Evolutionary conservation across 2,888 invertebrate genomes (phyloP), one percentile per base, ranked within the genome.

Genomic region (Cremastobaeus sp.): DNA sequence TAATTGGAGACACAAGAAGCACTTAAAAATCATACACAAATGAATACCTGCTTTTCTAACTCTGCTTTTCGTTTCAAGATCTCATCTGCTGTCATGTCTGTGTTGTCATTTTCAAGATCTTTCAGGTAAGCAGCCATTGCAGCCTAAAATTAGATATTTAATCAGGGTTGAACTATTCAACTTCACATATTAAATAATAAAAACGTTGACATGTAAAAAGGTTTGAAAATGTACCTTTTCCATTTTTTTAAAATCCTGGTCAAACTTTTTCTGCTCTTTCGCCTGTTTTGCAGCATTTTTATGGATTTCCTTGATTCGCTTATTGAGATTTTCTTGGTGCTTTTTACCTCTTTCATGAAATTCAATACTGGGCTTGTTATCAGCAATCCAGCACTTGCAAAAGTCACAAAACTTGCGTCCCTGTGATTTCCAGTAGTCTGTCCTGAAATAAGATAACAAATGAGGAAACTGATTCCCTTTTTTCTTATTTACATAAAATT

Each of bases 301-400:
- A 72, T 93, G 93, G 74, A 97, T 95, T 78, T 93, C 93, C 76
- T 93, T 93, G 76, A 98, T 92, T 73, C 93, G 92, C 83, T 95
- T 95, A 66, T 94, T 92, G 20, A 98, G 96, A 92, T 94, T 96
- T 85, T 95, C 94, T 85, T 97, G 95, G 88, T 98, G 98, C 21
- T 94, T 90, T 84, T 95, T 95, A 3, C 98, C 98, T 89, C 93
- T 94, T 88, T 98, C 98, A 86, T 98, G 98, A 84, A 97, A 97
- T 76, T 96, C 94, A 82, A 97, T 91, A 84, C 97, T 98, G 55
- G 97, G 95, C 91, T 96, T 97, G 86, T 99, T 99, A 88, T 98
- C 98, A 57, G 97, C 95, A 82, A 97, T 95, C 98, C 98, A 99
- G 86, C 98, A 98, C 88, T 98, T 98, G 89, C 99, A 99, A 88